A percentile compares a stretch with the other conserved stretches of the same genome.
phyloP scores from a whole-genome alignment of 1,140 invertebrate genomes.

The Pristionchus pacificus region DNA sequence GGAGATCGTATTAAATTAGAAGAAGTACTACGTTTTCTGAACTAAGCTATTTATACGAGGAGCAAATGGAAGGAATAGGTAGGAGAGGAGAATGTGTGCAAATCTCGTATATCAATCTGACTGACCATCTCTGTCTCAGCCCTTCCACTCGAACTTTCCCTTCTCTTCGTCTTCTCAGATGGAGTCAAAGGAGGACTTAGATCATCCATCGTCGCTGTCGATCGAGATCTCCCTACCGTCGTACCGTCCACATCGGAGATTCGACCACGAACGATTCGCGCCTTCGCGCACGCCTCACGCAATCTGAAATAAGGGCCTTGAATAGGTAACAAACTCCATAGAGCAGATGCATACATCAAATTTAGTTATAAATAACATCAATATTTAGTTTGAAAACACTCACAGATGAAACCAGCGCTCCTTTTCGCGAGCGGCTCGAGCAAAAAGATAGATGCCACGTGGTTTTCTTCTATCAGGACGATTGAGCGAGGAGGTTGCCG shows the following conservation, averaged over 20 bases:
- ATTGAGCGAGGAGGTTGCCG: conserved; percentile 10
- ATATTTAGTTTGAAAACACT: conserved; percentile 53
- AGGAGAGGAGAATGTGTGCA: conserved; percentile 44
- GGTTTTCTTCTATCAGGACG: conserved; percentile 30
- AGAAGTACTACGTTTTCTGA: too few relatives aligned
- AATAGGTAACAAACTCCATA: background rate
- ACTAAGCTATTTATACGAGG: too few relatives aligned
- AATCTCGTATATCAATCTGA: conserved; percentile 36
- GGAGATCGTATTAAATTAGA: too few relatives aligned
- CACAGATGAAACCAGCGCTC: conserved; percentile 74
- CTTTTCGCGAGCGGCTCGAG: conserved; percentile 77
- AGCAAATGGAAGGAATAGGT: conserved; percentile 23
- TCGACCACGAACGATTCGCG: conserved; percentile 2
- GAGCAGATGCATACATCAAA: background rate
- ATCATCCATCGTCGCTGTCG: conserved; percentile 7
- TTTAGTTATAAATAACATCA: background rate
- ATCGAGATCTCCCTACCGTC: too few relatives aligned
- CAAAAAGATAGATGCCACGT: conserved; percentile 68
- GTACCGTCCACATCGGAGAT: too few relatives aligned
- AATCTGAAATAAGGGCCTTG: conserved; percentile 33
- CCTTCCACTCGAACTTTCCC: background rate
- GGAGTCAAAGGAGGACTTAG: background rate
- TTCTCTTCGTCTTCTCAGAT: background rate
- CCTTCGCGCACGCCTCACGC: conserved; percentile 36
- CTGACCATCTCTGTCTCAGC: background rate